These are phyloP conservation scores for Linyphia triangularis DNA, from an alignment of 2,888 invertebrate genomes.

Conservation along the genomic window DNA sequence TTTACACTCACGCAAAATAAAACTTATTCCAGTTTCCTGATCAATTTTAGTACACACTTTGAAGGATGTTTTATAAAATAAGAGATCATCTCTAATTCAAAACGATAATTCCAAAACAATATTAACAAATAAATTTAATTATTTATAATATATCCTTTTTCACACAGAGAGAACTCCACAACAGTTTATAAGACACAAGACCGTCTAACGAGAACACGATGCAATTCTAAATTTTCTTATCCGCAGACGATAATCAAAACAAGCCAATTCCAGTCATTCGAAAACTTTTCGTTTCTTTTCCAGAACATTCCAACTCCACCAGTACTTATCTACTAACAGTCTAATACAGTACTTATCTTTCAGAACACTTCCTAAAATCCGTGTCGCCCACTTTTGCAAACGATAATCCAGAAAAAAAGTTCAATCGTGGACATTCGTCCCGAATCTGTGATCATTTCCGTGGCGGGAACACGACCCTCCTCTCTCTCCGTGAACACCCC, in stretches of 20 bases:
- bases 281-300: not conserved
- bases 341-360: too few species aligned
- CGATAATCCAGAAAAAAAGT: not conserved
- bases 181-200: too few species aligned
- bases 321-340: not conserved
- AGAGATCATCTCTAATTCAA: too few species aligned
- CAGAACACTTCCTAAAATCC: not conserved
- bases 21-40: too few species aligned
- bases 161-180: too few species aligned
- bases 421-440: not conserved
- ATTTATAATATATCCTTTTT: too few species aligned
- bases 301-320: not conserved
- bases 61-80: too few species aligned
- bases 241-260: not conserved
- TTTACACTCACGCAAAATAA: too few species aligned
- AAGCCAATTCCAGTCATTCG: not conserved
- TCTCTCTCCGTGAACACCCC: not conserved
- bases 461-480: not conserved
- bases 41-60: too few species aligned
- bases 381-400: not conserved
- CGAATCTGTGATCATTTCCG: not conserved
- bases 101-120: too few species aligned
- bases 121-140: too few species aligned
- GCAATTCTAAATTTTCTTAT: not conserved
- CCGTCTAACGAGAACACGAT: too few species aligned